Evolutionary conservation across 2,797 vertebrate genomes (phyloP), one percentile per base, ranked within the genome.

Genomic region (Manis pentadactyla): DNA sequence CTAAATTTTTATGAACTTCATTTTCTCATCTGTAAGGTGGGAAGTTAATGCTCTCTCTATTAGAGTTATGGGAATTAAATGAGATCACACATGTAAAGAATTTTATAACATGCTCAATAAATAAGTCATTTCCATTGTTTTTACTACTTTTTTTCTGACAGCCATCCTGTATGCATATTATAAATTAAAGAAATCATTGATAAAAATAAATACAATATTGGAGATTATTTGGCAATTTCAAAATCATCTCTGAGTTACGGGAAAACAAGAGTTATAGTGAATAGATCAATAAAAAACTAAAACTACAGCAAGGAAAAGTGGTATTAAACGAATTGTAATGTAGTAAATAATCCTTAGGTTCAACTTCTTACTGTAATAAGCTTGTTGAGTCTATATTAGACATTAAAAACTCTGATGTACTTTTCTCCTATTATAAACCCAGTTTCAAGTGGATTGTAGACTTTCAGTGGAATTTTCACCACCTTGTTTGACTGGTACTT

Each of bases 1-100:
- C 9, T 91, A 84, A 86, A 86, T 51, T 81, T 74, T 81, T 92
- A 49, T 83, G 86, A 91, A n/a, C 17, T 39, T 93, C 27, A 7
- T 94, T 95, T 37, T 10, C 46, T 94, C 23, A 66, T 77, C 29
- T 86, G 2, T 29, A 78, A 85, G 55, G 23, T 78, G 34, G 27
- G 25, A 14, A 71, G 57, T 75, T 77, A 86, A 61, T 64, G 5
- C 2, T 75, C 14, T 59, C 19, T 77, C 18, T 87, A 69, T 87
- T 85, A 69, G 17, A 92, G 42, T 51, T 82, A n/a, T 21, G 53
- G 61, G n/a, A 84, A 87, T 46, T 88, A 83, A 79, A 79, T 92
- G 23, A 59, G 7, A 23, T 82, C 19, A 78, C 34, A 66, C 2
- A 53, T 68, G 25, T 27, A 82, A 93, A 77, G 7, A 2, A 61